Conservation (phyloP, 2,888 invertebrate genomes). For the Tenthredo livida region DNA sequence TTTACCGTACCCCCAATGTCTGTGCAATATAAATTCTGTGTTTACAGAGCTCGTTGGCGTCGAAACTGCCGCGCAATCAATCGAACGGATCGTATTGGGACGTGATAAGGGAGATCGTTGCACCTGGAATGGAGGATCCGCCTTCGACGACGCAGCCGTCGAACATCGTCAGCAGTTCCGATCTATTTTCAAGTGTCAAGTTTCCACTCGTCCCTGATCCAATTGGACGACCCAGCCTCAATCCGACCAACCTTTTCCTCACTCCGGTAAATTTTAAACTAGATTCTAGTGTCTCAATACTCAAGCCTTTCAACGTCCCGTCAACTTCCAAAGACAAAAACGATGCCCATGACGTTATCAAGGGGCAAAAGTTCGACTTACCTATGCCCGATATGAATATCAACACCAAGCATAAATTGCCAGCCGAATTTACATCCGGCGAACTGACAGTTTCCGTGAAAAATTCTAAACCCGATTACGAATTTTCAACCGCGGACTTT, state of each 20-base stretch:
- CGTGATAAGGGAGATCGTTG: constrained; percentile 87
- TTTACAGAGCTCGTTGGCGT: constrained; percentile 83
- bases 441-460: constrained; percentile 75
- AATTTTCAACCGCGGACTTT: constrained; percentile 61
- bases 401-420: constrained; percentile 52
- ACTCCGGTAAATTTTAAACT: constrained; percentile 80
- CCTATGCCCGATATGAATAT: constrained; percentile 58
- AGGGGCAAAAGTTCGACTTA: constrained; percentile 60
- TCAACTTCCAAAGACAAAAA: constrained; percentile 69
- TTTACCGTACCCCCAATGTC: background rate
- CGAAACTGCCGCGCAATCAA: constrained; percentile 91
- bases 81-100: constrained; percentile 90
- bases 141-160: constrained; percentile 81
- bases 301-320: constrained; percentile 72
- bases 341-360: constrained; percentile 60
- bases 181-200: constrained; percentile 84
- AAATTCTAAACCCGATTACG: constrained; percentile 73
- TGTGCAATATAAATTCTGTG: background rate
- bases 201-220: constrained; percentile 87
- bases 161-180: constrained; percentile 83
- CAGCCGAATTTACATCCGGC: constrained; percentile 73
- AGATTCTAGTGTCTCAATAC: constrained; percentile 71
- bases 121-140: constrained; percentile 85
- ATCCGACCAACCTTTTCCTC: constrained; percentile 89
- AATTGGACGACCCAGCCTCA: constrained; percentile 87